phyloP scores from a whole-genome alignment of 35 echinoderm and acorn worm genomes.

The Lytechinus variegatus region DNA sequence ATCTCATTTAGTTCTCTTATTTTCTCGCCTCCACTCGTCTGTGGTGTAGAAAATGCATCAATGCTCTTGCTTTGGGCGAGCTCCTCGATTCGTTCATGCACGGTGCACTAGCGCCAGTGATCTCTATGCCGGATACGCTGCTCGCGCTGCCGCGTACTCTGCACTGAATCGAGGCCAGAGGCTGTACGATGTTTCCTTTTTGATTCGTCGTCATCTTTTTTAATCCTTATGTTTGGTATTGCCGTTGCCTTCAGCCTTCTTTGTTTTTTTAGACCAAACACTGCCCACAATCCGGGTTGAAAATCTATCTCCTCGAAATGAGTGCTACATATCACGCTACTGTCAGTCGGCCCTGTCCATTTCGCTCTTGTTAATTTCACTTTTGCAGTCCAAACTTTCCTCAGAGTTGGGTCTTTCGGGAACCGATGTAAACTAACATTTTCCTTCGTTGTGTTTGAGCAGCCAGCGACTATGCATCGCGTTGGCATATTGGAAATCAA shows the following conservation, averaged over 20 bases:
- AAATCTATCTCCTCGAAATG: neutral
- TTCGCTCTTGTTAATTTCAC: neutral
- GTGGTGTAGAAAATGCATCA: too few relatives aligned
- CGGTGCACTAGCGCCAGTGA: too few relatives aligned
- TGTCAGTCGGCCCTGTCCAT: neutral
- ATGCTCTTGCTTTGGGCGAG: too few relatives aligned
- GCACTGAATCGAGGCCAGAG: too few relatives aligned
- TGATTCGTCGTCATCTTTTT: too few relatives aligned
- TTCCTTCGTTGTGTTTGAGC: neutral
- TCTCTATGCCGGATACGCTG: too few relatives aligned
- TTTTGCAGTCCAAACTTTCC: neutral
- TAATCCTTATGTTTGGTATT: neutral
- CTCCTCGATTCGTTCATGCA: too few relatives aligned
- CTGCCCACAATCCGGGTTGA: neutral
- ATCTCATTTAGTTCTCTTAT: too few relatives aligned
- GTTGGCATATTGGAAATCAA: neutral
- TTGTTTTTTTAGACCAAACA: neutral
- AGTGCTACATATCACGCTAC: neutral
- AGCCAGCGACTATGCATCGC: neutral
- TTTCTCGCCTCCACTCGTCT: too few relatives aligned
- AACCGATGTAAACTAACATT: neutral
- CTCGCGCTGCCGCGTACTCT: too few relatives aligned
- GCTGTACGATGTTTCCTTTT: too few relatives aligned
- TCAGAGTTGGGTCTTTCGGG: neutral
- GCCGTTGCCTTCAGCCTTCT: neutral